Evolutionary conservation across 1,140 invertebrate genomes (phyloP).

Genomic region (Phocides pigmalion): DNA sequence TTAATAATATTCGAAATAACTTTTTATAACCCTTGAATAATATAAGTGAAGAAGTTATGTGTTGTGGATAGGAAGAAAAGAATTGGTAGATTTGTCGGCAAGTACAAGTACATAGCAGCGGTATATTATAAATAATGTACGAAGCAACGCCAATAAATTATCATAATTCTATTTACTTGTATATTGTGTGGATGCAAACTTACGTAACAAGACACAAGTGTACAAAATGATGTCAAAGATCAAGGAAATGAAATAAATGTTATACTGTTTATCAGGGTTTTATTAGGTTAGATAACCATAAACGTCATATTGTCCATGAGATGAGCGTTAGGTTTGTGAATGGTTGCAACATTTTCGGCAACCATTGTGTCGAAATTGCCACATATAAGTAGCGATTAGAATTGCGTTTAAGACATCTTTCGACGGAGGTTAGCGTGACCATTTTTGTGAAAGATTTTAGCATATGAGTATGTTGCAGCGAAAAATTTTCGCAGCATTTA

Average conservation of each 20-base stretch:
- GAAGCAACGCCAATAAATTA: no score
- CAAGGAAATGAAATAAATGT: neutral
- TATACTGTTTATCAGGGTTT: neutral
- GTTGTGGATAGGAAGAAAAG: no score
- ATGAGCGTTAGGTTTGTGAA: neutral
- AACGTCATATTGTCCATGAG: neutral
- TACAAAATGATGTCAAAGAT: neutral
- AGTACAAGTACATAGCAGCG: no score
- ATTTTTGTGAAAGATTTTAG: neutral
- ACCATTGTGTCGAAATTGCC: slow-evolving; percentile 1
- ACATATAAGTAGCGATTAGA: slow-evolving; percentile 8
- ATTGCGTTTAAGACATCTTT: slow-evolving; percentile 9
- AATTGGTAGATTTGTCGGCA: no score
- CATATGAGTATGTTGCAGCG: no score
- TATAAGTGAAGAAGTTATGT: no score
- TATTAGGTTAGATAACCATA: neutral
- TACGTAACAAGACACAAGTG: no score
- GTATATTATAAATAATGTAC: no score
- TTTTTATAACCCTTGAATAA: no score
- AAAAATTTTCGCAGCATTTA: no score
- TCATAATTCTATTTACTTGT: no score
- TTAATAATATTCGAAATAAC: no score
- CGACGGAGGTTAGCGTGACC: neutral
- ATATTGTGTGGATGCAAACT: neutral
- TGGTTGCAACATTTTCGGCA: slow-evolving; percentile 1